A percentile compares a stretch with the other conserved stretches of the same genome.
These are phyloP conservation scores for Himalopsyche tibetana DNA, from an alignment of 2,888 invertebrate genomes.

Conservation along the genomic window DNA sequence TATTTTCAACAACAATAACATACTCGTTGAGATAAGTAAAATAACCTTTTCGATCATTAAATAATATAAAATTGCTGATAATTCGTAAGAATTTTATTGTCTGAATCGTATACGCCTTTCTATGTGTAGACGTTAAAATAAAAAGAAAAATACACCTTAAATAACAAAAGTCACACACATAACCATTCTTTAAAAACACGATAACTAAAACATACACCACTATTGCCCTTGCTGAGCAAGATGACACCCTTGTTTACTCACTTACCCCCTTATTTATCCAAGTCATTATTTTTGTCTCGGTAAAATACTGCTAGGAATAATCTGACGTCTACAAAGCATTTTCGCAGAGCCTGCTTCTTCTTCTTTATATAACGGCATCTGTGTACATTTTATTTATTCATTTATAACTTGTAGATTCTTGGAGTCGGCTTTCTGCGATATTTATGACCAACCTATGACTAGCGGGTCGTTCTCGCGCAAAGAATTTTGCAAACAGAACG, in stretches of 20 bases:
- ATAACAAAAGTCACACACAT: neutral
- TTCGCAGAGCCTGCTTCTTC: neutral
- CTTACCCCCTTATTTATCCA: conserved; percentile 24
- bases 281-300: conserved; percentile 10
- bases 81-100: too few species aligned
- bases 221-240: neutral
- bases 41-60: too few species aligned
- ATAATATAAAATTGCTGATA: too few species aligned
- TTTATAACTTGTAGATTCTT: conserved; percentile 18
- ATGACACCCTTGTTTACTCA: conserved; percentile 20
- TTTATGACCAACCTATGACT: neutral
- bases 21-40: too few species aligned
- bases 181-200: neutral
- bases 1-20: too few species aligned
- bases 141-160: too few species aligned
- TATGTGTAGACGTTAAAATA: too few species aligned
- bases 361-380: neutral
- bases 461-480: neutral
- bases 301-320: neutral
- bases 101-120: too few species aligned
- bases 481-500: too few species aligned
- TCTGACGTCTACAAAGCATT: neutral
- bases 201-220: neutral
- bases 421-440: neutral
- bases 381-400: conserved; percentile 26